phyloP scores from a whole-genome alignment of 2,888 invertebrate species.

The Synanthedon andrenaeformis region DNA sequence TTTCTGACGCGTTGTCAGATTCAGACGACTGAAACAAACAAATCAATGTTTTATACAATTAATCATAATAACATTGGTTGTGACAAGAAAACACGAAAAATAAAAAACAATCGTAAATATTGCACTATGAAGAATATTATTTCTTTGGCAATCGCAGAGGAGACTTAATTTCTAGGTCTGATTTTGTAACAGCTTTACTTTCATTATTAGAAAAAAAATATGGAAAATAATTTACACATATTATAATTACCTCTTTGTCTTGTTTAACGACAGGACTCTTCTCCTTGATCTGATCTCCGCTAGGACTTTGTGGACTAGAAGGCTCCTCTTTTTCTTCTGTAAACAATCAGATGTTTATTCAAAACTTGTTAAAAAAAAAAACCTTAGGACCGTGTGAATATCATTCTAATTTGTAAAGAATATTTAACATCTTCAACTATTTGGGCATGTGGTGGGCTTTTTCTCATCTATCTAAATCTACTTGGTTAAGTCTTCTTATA shows the following conservation, averaged over 20 bases:
- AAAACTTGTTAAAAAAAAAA: not conserved
- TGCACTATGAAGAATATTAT: too few species aligned
- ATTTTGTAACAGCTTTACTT: too few species aligned
- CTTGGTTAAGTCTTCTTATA: too few species aligned
- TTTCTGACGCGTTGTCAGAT: slow-evolving; percentile 57
- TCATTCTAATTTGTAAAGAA: too few species aligned
- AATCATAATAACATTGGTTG: too few species aligned
- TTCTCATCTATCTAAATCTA: too few species aligned
- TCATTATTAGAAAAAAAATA: too few species aligned
- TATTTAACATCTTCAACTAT: too few species aligned
- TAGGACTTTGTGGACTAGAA: slow-evolving; percentile 39
- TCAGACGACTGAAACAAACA: slow-evolving; percentile 41
- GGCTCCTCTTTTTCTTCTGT: slow-evolving; percentile 53
- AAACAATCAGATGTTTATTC: slow-evolving; percentile 4
- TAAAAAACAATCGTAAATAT: not conserved
- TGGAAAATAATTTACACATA: too few species aligned
- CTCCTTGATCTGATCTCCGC: slow-evolving; percentile 18
- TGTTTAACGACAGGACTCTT: slow-evolving; percentile 34
- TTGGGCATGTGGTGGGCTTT: too few species aligned
- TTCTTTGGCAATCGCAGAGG: too few species aligned
- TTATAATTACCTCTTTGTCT: slow-evolving; percentile 45
- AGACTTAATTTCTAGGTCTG: too few species aligned
- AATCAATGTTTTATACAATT: not conserved
- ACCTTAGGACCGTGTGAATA: not conserved
- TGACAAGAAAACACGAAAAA: not conserved